Evolutionary conservation across 2,113 vertebrate species (phyloP), one percentile per base, ranked within the genome.

Genomic region (Toxostoma redivivum): DNA sequence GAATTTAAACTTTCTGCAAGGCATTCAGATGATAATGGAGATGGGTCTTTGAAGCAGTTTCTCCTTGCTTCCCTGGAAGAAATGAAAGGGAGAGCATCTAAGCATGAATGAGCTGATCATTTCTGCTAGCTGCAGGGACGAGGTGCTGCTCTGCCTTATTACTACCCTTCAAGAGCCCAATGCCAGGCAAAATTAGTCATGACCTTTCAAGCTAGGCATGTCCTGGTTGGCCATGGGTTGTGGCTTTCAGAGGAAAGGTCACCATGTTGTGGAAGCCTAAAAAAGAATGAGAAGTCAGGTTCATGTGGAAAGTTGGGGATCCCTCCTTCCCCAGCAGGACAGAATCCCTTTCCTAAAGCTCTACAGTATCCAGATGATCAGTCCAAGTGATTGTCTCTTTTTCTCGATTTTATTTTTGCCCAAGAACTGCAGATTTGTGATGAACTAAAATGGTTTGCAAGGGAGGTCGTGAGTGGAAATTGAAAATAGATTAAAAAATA

Each of bases 11-110:
- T 98, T 98, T 98, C 97, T 98, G 98, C 97, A 98, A 98, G 96
- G 96, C 97, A 98, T 96, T 98, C 98, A 97, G 97, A 96, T 97
- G 98, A 98, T 96, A 98, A 98, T 97, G 98, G 97, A 98, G 97
- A 97, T 97, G 97, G 97, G 95, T 98, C 98, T 97, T 97, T 98
- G 97, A 96, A 98, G 97, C 96, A 96, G 96, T 97, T 97, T 98
- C 97, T 98, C 97, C 98, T 98, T 97, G 98, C 98, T 97, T 97
- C 97, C 98, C 98, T 98, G 96, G 97, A 98, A 98, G 95, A 98
- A 98, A 98, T 97, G 98, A 98, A 98, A 98, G 96, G 97, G 98
- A 97, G 86, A 98, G 91, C 57, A 92, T 93, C 98, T 98, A 97
- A 98, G 98, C 94, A 97, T n/a, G 66, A 97, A 97, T 95, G 92